phyloP scores from a whole-genome alignment of 1,140 invertebrate species.

The Halyomorpha halys region DNA sequence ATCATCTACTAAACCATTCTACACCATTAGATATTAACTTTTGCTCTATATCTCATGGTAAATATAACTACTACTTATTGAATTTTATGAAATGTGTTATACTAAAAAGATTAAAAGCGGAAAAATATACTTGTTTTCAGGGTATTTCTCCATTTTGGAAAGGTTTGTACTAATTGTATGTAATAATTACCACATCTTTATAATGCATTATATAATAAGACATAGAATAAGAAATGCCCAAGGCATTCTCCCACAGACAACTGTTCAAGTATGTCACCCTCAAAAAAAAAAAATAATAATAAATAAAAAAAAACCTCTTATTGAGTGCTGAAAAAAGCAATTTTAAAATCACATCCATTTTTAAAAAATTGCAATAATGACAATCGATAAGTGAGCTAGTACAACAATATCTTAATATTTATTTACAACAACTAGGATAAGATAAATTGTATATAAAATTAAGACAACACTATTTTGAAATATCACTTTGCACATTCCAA shows the following conservation, averaged over 20 bases:
- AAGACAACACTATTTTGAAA: slow-evolving; percentile 14
- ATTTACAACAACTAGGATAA: slow-evolving; percentile 16
- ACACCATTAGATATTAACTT: slow-evolving; percentile 12
- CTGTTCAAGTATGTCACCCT: too few relatives aligned
- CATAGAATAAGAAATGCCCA: too few relatives aligned
- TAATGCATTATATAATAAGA: too few relatives aligned
- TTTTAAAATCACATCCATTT: slow-evolving; percentile 16
- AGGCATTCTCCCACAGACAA: too few relatives aligned
- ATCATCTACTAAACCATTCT: slow-evolving; percentile 15
- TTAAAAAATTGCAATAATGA: slow-evolving; percentile 2
- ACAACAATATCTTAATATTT: slow-evolving; percentile 9
- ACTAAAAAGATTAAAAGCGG: too few relatives aligned
- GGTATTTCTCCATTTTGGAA: too few relatives aligned
- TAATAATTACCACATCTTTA: too few relatives aligned
- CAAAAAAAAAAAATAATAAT: too few relatives aligned
- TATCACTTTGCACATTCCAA: slow-evolving; percentile 16
- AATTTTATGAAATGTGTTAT: too few relatives aligned
- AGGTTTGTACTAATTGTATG: too few relatives aligned
- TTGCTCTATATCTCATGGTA: not conserved
- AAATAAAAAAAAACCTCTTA: not conserved
- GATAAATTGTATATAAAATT: slow-evolving; percentile 11
- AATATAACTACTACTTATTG: too few relatives aligned
- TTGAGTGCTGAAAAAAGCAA: slow-evolving; percentile 13
- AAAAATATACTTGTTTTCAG: too few relatives aligned
- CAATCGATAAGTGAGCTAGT: slow-evolving; percentile 9